Evolutionary conservation across 2,113 vertebrate species (phyloP).

Genomic region (Microcebus lehilahytsara): DNA sequence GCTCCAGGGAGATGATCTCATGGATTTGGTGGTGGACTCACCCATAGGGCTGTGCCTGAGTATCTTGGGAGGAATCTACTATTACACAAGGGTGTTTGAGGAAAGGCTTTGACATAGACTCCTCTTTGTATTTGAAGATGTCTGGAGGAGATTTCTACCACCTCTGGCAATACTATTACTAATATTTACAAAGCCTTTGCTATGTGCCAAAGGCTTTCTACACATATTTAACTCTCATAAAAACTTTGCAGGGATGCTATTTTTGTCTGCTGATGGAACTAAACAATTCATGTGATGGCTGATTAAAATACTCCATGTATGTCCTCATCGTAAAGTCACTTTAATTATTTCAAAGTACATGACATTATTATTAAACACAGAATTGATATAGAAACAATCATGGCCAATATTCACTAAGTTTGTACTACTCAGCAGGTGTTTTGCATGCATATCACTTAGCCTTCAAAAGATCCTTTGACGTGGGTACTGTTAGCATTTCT

Average conservation of each 20-base stretch:
- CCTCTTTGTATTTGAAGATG: not conserved
- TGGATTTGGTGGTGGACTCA: not conserved
- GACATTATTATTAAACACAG: not conserved
- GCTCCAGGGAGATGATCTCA: not conserved
- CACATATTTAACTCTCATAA: not conserved
- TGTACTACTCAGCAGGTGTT: not conserved
- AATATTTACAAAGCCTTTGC: not conserved
- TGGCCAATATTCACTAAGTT: not conserved
- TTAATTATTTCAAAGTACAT: not conserved
- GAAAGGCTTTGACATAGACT: not conserved
- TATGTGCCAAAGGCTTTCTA: not conserved
- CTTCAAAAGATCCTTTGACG: not conserved
- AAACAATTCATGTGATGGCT: not conserved
- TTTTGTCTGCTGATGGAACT: not conserved
- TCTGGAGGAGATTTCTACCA: not conserved
- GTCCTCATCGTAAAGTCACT: not conserved
- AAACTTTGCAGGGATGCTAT: not conserved
- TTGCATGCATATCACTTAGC: not conserved
- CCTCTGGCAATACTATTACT: not conserved
- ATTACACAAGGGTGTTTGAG: not conserved
- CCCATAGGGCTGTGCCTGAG: not conserved
- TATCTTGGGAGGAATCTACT: not conserved
- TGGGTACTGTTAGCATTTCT: not conserved
- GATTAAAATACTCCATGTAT: not conserved
- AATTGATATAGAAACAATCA: not conserved